phyloP scores from a whole-genome alignment of 1,140 invertebrate species.

The Drosophila sp. region DNA sequence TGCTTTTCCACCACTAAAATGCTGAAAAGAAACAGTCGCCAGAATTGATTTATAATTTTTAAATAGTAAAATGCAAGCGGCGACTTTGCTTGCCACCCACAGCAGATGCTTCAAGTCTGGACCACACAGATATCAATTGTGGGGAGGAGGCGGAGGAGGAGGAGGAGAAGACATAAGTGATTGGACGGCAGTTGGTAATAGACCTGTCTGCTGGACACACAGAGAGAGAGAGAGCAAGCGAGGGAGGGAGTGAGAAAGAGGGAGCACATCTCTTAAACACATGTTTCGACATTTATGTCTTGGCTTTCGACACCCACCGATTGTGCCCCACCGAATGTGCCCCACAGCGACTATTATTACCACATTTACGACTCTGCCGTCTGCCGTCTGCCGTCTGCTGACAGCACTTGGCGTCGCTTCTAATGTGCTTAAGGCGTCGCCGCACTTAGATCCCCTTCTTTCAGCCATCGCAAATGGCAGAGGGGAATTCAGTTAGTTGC shows the following conservation, averaged over 20 bases:
- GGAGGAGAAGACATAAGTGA: background rate
- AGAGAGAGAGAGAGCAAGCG: too few relatives aligned
- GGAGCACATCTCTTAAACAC: conserved; percentile 45
- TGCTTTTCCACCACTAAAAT: background rate
- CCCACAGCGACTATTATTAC: conserved; percentile 71
- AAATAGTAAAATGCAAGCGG: conserved; percentile 30
- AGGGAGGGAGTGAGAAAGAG: too few relatives aligned
- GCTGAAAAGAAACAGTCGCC: background rate
- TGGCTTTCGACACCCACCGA: conserved; percentile 66
- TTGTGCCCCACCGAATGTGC: conserved; percentile 52
- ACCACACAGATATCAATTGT: conserved; percentile 12
- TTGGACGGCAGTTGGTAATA: conserved; percentile 1
- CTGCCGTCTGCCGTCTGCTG: conserved; percentile 47
- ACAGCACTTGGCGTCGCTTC: conserved; percentile 44
- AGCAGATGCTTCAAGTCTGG: background rate
- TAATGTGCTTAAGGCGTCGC: conserved; percentile 47
- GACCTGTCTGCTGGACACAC: conserved; percentile 3
- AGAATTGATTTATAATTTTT: conserved; percentile 16
- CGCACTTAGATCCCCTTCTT: conserved; percentile 12
- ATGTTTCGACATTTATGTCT: conserved; percentile 76
- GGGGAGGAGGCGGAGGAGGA: background rate
- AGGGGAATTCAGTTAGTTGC: conserved; percentile 15
- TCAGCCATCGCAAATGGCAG: background rate
- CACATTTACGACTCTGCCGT: conserved; percentile 65
- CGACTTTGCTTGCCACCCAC: background rate